Evolutionary conservation across 2,113 vertebrate genomes (phyloP).

Genomic region (Mus musculus): GRCm39 chr1:22117501-22118000

Average conservation of each 20-base stretch:
- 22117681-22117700: background rate
- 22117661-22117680: no score
- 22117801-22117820: background rate
- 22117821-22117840: slow-evolving; percentile 23
- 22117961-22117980: background rate
- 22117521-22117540: background rate
- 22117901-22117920: background rate
- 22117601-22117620: background rate
- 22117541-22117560: background rate
- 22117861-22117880: background rate
- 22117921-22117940: background rate
- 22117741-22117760: background rate
- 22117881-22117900: background rate
- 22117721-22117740: background rate
- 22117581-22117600: background rate
- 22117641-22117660: background rate
- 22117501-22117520: background rate
- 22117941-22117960: background rate
- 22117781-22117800: background rate
- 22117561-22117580: background rate
- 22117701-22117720: no score
- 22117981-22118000: background rate
- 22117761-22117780: background rate
- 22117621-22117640: background rate
- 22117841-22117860: background rate